phyloP scores from a whole-genome alignment of 2,113 vertebrate species.

The Pleuronectes platessa region DNA sequence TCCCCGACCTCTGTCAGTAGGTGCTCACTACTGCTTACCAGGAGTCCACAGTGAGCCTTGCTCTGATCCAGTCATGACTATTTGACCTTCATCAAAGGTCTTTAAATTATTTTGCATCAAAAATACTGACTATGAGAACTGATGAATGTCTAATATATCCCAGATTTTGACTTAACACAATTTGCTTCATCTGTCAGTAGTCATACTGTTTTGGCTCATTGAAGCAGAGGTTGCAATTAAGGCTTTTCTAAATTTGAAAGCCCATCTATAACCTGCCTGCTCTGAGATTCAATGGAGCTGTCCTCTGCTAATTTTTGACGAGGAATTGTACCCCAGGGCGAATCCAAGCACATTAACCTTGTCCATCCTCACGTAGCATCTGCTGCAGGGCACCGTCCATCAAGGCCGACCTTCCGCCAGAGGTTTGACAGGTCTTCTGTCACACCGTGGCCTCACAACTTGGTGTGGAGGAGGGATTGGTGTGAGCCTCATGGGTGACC shows the following conservation, averaged over 20 bases:
- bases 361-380: slow-evolving; percentile 56
- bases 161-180: background rate
- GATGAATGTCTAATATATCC: background rate
- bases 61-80: background rate
- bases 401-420: slow-evolving; percentile 59
- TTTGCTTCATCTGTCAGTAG: background rate
- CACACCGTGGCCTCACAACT: slow-evolving; percentile 44
- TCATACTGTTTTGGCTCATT: background rate
- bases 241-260: slow-evolving; percentile 29
- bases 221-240: background rate
- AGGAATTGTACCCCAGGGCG: slow-evolving; percentile 23
- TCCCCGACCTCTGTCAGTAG: background rate
- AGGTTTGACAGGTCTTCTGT: slow-evolving; percentile 61
- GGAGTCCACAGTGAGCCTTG: background rate
- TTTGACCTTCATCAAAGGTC: background rate
- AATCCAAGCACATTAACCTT: slow-evolving; percentile 69
- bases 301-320: slow-evolving; percentile 58
- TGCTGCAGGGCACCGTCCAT: slow-evolving; percentile 63
- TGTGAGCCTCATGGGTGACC: slow-evolving; percentile 49
- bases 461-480: slow-evolving; percentile 53
- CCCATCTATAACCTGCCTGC: slow-evolving; percentile 9
- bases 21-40: background rate
- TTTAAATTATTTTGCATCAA: background rate
- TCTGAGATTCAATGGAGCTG: slow-evolving; percentile 24
- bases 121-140: background rate